These are phyloP conservation scores for Drosophila atripex DNA, from an alignment of 2,888 invertebrate species.

Conservation along the genomic window DNA sequence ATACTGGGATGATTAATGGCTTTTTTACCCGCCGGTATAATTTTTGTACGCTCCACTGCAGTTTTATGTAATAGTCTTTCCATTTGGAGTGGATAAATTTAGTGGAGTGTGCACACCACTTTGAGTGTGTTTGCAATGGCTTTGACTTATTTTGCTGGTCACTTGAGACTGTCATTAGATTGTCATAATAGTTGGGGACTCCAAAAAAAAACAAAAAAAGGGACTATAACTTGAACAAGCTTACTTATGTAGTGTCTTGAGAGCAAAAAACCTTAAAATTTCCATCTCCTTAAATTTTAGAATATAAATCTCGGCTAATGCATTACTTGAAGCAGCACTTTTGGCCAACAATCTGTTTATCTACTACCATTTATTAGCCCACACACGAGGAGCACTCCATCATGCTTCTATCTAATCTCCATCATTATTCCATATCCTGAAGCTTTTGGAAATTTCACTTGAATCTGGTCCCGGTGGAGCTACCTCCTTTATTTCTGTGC, in stretches of 20 bases:
- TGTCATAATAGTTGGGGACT: slow-evolving; percentile 22
- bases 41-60: slow-evolving; percentile 31
- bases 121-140: slow-evolving; percentile 6
- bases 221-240: too few relatives aligned
- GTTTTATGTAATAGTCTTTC: slow-evolving; percentile 39
- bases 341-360: slow-evolving; percentile 25
- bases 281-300: neutral
- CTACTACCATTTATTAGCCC: slow-evolving; percentile 32
- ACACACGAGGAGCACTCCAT: slow-evolving; percentile 28
- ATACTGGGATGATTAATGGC: slow-evolving; percentile 51
- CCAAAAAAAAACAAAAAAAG: neutral
- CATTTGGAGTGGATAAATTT: slow-evolving; percentile 5
- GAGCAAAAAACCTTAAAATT: neutral
- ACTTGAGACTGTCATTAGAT: slow-evolving; percentile 42
- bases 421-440: slow-evolving; percentile 38
- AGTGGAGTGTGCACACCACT: slow-evolving; percentile 8
- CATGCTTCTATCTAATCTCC: slow-evolving; percentile 47
- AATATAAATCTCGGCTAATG: slow-evolving; percentile 17
- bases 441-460: slow-evolving; percentile 26
- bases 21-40: slow-evolving; percentile 27
- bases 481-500: neutral
- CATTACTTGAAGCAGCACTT: slow-evolving; percentile 10
- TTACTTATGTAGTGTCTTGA: too few relatives aligned
- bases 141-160: slow-evolving; percentile 22
- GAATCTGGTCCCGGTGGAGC: slow-evolving; percentile 9